These are phyloP conservation scores for Atta texana DNA, from an alignment of 1,140 invertebrate species.

Conservation along the genomic window DNA sequence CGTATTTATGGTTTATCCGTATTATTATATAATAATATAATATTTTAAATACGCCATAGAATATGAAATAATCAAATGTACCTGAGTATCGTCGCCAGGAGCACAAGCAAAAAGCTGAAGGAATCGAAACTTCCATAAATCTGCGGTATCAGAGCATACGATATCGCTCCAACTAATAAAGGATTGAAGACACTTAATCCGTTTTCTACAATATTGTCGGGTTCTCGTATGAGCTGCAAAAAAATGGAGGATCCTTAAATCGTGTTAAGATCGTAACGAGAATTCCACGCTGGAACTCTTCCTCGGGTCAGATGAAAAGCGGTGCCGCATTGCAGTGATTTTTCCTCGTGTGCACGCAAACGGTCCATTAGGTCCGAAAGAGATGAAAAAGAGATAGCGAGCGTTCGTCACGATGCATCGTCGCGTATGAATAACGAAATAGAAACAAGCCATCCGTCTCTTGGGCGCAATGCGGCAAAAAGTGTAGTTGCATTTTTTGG, in stretches of 20 bases:
- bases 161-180: conserved; percentile 83
- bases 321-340: conserved; percentile 64
- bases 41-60: not conserved
- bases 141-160: conserved; percentile 78
- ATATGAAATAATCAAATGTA: conserved; percentile 40
- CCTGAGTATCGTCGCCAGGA: conserved; percentile 79
- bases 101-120: conserved; percentile 75
- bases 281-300: not conserved
- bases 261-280: not conserved
- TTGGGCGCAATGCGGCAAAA: conserved; percentile 34
- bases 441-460: not conserved
- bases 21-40: not conserved
- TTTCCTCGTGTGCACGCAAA: conserved; percentile 1
- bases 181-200: conserved; percentile 85
- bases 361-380: conserved; percentile 10
- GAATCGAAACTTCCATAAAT: conserved; percentile 80
- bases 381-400: conserved; percentile 13
- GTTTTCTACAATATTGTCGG: conserved; percentile 76
- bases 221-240: conserved; percentile 81
- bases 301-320: conserved; percentile 5
- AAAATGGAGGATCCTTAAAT: conserved; percentile 14
- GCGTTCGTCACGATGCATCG: not conserved
- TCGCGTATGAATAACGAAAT: conserved; percentile 34
- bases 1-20: not conserved
- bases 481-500: not conserved